Evolutionary conservation across 2,888 invertebrate genomes (phyloP).

Genomic region (Eutolmus rufibarbis): DNA sequence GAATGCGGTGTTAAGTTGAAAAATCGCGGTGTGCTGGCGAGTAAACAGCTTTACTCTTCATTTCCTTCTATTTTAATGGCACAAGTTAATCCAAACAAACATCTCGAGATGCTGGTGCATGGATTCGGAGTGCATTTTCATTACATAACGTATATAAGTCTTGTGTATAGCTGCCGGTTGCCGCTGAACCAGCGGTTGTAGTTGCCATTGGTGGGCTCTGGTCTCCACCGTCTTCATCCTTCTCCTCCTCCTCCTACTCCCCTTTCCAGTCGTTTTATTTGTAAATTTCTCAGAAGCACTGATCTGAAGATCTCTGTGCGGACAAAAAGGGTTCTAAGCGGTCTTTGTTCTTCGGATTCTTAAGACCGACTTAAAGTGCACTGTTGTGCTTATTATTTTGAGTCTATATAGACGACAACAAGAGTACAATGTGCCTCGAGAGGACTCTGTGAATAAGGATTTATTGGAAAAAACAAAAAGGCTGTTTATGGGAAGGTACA

Average conservation of each 20-base stretch:
- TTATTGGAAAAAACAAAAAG: constrained; percentile 21
- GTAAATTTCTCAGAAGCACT: constrained; percentile 35
- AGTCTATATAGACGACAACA: constrained; percentile 31
- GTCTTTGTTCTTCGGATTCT: constrained; percentile 32
- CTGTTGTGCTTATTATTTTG: constrained; percentile 34
- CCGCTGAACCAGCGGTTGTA: not conserved
- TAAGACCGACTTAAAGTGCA: constrained; percentile 32
- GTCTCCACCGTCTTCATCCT: not conserved
- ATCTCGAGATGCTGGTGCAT: not conserved
- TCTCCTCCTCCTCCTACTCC: not conserved
- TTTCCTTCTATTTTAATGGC: constrained; percentile 8
- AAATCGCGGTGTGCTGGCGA: not conserved
- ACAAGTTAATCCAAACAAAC: constrained; percentile 37
- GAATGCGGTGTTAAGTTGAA: constrained; percentile 8
- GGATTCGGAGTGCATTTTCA: constrained; percentile 1
- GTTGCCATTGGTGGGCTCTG: constrained; percentile 14
- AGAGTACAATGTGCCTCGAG: constrained; percentile 20
- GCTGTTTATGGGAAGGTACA: constrained; percentile 19
- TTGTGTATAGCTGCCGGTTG: constrained; percentile 1
- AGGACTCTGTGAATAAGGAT: constrained; percentile 24
- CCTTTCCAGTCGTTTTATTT: not conserved
- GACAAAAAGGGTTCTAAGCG: constrained; percentile 35
- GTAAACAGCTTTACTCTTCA: not conserved
- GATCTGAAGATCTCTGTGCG: constrained; percentile 29
- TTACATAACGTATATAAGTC: constrained; percentile 17